phyloP scores from a whole-genome alignment of 2,113 vertebrate species.

The Nanorana parkeri region DNA sequence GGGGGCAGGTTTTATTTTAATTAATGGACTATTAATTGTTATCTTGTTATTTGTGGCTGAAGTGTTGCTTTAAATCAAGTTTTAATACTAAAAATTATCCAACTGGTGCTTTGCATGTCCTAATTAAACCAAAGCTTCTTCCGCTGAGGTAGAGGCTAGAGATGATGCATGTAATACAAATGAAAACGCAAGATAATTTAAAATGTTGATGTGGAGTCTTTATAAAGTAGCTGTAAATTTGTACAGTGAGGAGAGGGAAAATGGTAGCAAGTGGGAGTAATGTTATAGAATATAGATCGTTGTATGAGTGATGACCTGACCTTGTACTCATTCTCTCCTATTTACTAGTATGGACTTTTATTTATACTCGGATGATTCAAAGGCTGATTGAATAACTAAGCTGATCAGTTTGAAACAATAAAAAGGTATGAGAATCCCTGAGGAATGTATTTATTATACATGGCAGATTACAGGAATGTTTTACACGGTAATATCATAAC shows the following conservation, averaged over 20 bases:
- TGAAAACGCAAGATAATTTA: constrained; percentile 43
- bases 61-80: neutral
- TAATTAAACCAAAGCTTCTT: constrained; percentile 31
- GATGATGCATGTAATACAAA: constrained; percentile 13
- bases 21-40: too few relatives aligned
- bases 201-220: constrained; percentile 29
- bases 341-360: constrained; percentile 18
- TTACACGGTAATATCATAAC: constrained; percentile 42
- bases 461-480: constrained; percentile 38
- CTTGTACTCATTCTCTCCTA: constrained; percentile 4
- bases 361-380: constrained; percentile 23
- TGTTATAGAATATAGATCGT: constrained; percentile 46
- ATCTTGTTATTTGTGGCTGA: too few relatives aligned
- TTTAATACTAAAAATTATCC: constrained; percentile 17
- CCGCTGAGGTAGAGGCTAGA: neutral
- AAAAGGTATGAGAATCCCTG: neutral
- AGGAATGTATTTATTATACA: constrained; percentile 30
- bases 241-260: neutral
- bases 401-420: constrained; percentile 33
- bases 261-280: constrained; percentile 18
- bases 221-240: constrained; percentile 22
- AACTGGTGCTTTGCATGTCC: constrained; percentile 14
- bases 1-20: too few relatives aligned
- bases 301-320: constrained; percentile 38
- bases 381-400: constrained; percentile 42